Conservation (phyloP, 2,888 invertebrate species). For the Desoria tigrina region DNA sequence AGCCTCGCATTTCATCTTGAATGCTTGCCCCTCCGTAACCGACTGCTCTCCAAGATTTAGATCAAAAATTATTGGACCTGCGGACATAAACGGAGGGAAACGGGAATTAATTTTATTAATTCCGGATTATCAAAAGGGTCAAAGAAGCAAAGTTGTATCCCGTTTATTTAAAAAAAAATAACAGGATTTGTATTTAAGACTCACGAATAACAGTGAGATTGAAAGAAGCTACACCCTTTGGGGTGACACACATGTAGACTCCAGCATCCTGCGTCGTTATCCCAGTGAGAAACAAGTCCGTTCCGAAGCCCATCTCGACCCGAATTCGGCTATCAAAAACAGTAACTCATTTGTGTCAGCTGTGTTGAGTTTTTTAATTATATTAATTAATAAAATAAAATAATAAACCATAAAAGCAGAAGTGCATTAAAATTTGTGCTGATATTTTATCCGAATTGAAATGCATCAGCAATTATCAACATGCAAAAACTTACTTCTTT, state of each 20-base stretch:
- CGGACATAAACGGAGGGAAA: conserved; percentile 12
- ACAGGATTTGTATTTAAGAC: conserved; percentile 20
- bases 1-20: conserved; percentile 47
- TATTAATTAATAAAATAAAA: background rate
- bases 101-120: conserved; percentile 9
- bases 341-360: too few relatives aligned
- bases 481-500: conserved; percentile 39
- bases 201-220: conserved; percentile 53
- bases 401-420: too few relatives aligned
- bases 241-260: conserved; percentile 46
- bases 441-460: too few relatives aligned
- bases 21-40: conserved; percentile 49
- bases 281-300: conserved; percentile 51
- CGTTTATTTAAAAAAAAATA: background rate
- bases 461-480: too few relatives aligned
- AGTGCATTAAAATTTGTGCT: too few relatives aligned
- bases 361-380: background rate
- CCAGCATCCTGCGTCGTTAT: conserved; percentile 52
- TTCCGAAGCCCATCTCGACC: conserved; percentile 47
- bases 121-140: background rate
- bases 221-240: conserved; percentile 46
- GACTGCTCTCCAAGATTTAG: conserved; percentile 47
- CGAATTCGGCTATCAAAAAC: conserved; percentile 46
- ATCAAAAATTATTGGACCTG: conserved; percentile 53
- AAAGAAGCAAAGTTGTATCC: background rate